Conservation (phyloP, 2,113 vertebrate genomes). For the Trogon melanurus region DNA sequence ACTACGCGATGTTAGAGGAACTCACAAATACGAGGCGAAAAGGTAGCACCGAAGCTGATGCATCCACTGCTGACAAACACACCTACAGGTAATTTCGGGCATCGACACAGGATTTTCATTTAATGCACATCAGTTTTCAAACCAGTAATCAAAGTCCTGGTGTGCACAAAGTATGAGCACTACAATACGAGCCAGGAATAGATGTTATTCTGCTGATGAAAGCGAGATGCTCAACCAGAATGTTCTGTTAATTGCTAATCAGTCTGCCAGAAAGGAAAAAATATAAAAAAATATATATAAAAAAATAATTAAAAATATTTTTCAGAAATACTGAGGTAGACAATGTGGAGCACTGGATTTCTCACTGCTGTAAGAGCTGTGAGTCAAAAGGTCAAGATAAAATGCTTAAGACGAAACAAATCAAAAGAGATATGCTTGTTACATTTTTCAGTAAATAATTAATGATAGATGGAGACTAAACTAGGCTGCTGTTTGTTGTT, state of each 20-base stretch:
- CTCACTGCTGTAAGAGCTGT: background rate
- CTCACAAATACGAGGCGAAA: background rate
- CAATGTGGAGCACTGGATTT: background rate
- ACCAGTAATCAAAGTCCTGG: background rate
- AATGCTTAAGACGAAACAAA: background rate
- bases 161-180: background rate
- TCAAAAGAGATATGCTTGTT: background rate
- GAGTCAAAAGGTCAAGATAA: background rate
- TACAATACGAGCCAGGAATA: background rate
- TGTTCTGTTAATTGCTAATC: background rate
- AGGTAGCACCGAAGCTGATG: background rate
- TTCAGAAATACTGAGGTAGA: background rate
- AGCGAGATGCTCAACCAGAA: background rate
- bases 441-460: background rate
- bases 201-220: background rate
- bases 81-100: background rate
- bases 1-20: background rate
- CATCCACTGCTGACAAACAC: background rate
- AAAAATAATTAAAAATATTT: background rate
- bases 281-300: background rate
- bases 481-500: background rate
- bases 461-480: background rate
- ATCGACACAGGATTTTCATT: background rate
- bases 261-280: background rate
- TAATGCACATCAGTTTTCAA: background rate